Base-by-base conservation (phyloP, 2,888 invertebrate species). In the Vesta saturnalis region DNA sequence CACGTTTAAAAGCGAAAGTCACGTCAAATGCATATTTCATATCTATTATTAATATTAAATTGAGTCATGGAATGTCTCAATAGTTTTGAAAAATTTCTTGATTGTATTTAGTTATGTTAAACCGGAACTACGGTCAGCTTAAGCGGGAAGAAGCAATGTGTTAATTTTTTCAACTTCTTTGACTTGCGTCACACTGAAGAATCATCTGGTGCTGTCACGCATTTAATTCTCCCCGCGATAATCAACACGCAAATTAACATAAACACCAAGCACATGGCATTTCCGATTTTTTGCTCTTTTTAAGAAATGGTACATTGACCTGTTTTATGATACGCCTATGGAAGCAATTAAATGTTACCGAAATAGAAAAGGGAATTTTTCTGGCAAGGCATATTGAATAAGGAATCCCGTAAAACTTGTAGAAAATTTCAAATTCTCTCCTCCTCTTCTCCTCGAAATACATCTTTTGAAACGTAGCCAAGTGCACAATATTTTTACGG, bases 401-500 rank as follows among this genome's bases (percentile, higher is more conserved):
- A 2, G 55, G 52, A 60, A 68, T 69, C 23, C 64, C 39, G 47
- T 64, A 70, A 30, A 39, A 64, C 63, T 57, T 64, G 67, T 57
- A 57, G 49, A 60, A 67, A 69, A 66, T 64, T 69, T 62, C 30
- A 64, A 65, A 69, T 61, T 65, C 56, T 46, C 18, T 67, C 63
- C 47, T 52, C 60, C 63, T 62, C 60, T 67, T 43, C 43, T 47
- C 16, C 52, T 19, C 12, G 21, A 56, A 71, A 62, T 64, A 54
- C 64, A 64, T 56, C 61, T 71, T 62, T 71, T 71, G 71, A 71
- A 71, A 64, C 59, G 35, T 22, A 54, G 71, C 71, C 71, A 71
- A 71, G 30, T 66, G 59, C 62, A 59, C 59, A 60, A 62, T 59
- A 62, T 69, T 70, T 70, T 70, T 64, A 60, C 49, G 62, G 68